These are phyloP conservation scores for Drosophila mulleri DNA, from an alignment of 2,888 invertebrate species.

Conservation along the genomic window DNA sequence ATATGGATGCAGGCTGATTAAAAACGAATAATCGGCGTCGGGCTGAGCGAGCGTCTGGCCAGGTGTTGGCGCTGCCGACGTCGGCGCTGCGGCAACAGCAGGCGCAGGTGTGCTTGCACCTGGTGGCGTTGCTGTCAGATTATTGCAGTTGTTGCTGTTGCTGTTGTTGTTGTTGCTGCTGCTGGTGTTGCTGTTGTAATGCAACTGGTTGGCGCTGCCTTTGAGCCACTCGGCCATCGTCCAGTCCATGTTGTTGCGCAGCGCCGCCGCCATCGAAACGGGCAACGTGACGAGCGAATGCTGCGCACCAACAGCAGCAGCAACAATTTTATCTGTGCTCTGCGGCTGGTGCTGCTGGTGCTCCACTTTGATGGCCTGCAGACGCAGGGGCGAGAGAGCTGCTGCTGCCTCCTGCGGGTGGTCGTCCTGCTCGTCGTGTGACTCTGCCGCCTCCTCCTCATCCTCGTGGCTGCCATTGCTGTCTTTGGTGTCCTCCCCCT, in stretches of 20 bases:
- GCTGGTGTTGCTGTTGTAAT: constrained; percentile 7
- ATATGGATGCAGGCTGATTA: constrained; percentile 82
- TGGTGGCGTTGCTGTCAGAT: constrained; percentile 35
- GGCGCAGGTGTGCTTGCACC: constrained; percentile 32
- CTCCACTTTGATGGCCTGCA: constrained; percentile 70
- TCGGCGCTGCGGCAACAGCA: background rate
- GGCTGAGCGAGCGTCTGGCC: constrained; percentile 39
- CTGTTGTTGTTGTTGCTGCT: constrained; percentile 21
- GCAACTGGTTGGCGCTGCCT: constrained; percentile 58
- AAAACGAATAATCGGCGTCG: constrained; percentile 82
- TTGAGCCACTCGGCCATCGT: constrained; percentile 81
- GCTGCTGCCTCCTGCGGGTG: background rate
- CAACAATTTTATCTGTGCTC: constrained; percentile 37
- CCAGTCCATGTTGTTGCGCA: constrained; percentile 72
- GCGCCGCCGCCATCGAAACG: constrained; percentile 50
- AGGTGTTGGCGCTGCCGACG: constrained; percentile 1
- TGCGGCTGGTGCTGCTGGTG: constrained; percentile 27
- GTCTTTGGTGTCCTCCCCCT: constrained; percentile 75
- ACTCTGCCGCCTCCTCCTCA: constrained; percentile 30
- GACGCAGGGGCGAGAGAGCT: constrained; percentile 39
- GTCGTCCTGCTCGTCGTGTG: constrained; percentile 40
- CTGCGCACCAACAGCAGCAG: constrained; percentile 39
- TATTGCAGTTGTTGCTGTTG: constrained; percentile 4
- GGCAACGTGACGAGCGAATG: constrained; percentile 60
- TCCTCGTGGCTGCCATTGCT: constrained; percentile 41